Conservation (phyloP, 2,797 vertebrate genomes). For the Hydrocynus forskahlii region DNA sequence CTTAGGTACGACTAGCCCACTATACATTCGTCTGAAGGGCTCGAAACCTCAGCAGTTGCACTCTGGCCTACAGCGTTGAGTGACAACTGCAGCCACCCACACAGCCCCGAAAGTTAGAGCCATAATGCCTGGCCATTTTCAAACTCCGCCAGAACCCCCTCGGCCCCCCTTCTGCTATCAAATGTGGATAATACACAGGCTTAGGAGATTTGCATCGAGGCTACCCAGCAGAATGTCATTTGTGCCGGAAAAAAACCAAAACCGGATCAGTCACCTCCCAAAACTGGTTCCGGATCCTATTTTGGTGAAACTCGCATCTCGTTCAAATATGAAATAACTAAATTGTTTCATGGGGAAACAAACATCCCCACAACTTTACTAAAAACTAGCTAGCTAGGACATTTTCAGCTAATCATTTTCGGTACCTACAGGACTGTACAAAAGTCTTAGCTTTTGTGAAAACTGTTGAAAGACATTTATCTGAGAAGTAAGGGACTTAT, state of each 20-base stretch:
- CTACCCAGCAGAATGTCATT: neutral
- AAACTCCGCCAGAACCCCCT: conserved; percentile 30
- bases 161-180: neutral
- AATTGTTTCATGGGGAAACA: no score
- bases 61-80: conserved; percentile 42
- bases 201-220: neutral
- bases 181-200: neutral
- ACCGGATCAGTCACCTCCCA: neutral
- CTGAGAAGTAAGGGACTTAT: no score
- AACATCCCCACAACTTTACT: no score
- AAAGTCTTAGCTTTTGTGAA: no score
- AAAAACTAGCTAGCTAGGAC: no score
- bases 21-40: conserved; percentile 30
- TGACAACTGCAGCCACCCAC: conserved; percentile 58
- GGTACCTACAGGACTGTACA: no score
- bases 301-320: neutral
- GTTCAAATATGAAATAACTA: neutral
- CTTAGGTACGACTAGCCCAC: conserved; percentile 23
- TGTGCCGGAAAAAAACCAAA: neutral
- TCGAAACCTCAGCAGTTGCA: conserved; percentile 48
- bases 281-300: neutral
- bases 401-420: no score
- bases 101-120: conserved; percentile 51
- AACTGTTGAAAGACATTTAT: no score
- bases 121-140: conserved; percentile 52